Percentiles rank a stretch among this genome's conserved stretches.
Evolutionary conservation across 2,888 invertebrate genomes (phyloP).

Genomic region (Eumacrocentrus americanus): DNA sequence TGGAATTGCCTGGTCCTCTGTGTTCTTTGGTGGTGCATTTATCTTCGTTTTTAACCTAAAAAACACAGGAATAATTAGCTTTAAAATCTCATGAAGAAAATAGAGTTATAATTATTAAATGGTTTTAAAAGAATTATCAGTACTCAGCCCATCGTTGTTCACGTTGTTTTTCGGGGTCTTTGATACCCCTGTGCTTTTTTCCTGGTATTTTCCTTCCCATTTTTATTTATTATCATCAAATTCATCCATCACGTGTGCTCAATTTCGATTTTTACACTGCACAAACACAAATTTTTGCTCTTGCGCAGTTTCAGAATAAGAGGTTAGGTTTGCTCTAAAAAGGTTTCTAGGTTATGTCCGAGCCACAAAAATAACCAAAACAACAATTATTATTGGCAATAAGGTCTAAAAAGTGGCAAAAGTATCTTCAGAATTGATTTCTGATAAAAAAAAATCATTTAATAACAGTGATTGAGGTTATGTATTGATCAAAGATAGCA

Average conservation of each 20-base stretch:
- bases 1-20: constrained; percentile 76
- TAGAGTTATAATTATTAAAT: constrained; percentile 4
- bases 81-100: background rate
- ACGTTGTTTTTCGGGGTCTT: constrained; percentile 77
- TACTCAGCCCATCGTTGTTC: constrained; percentile 71
- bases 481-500: too few species aligned
- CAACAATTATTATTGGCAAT: too few species aligned
- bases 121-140: constrained; percentile 34
- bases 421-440: too few species aligned
- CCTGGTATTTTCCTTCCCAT: constrained; percentile 84
- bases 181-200: constrained; percentile 78
- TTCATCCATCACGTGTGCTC: background rate
- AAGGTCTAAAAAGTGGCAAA: too few species aligned
- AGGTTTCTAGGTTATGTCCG: too few species aligned
- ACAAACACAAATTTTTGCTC: too few species aligned
- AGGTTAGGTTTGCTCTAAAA: too few species aligned
- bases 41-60: constrained; percentile 74
- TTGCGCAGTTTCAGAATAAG: too few species aligned
- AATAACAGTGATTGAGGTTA: too few species aligned
- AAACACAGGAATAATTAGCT: constrained; percentile 30
- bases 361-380: too few species aligned
- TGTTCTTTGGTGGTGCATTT: constrained; percentile 75
- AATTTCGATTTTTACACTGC: too few species aligned
- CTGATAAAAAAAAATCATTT: too few species aligned
- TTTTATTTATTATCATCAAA: constrained; percentile 36